Evolutionary conservation across 2,797 vertebrate genomes (phyloP), one percentile per base, ranked within the genome.

Genomic region (Hypotaenidia philippensis): DNA sequence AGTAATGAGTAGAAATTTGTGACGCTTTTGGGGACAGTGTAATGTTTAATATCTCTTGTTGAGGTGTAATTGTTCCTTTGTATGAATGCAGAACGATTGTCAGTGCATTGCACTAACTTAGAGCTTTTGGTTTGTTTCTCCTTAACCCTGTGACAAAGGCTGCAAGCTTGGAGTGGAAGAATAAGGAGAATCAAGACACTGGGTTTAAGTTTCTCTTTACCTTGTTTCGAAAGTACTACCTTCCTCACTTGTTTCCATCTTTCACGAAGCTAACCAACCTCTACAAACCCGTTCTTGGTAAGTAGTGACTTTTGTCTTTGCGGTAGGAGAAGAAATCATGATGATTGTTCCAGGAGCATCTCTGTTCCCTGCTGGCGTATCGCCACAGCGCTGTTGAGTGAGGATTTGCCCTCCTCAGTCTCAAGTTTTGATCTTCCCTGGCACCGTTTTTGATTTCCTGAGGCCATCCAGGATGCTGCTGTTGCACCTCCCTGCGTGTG

Each of bases 151-250:
- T 70, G 70, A 52, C 53, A 77, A 96, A 99, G 99, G 99, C 99
- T 92, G 99, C 99, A 94, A 99, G 99, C 94, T 98, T 99, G 96
- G 99, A 99, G 96, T 99, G 99, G 99, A 99, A 98, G 97, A 99
- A 99, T 97, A 99, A 99, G 97, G 99, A 99, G 91, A 99, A 99
- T 97, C 99, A 99, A 96, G 99, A 99, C 97, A 99, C 99, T 20
- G 99, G 99, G 65, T 99, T 99, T 98, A 99, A 99, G 95, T 99
- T 99, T 98, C 99, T 99, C 94, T 99, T 99, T 97, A 98, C 98
- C 47, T 98, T 99, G 74, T 99, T 99, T 98, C 99, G 99, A 97
- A 99, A 99, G 97, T 99, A 99, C 98, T 99, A 99, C 96, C 99
- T 99, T 97, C 99, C 99, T 91, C 99, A 99, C 96, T 97, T 99